These are phyloP conservation scores for zebrafish (Danio rerio) DNA, from an alignment of 2,113 vertebrate genomes.

Conservation along the genomic window DNA sequence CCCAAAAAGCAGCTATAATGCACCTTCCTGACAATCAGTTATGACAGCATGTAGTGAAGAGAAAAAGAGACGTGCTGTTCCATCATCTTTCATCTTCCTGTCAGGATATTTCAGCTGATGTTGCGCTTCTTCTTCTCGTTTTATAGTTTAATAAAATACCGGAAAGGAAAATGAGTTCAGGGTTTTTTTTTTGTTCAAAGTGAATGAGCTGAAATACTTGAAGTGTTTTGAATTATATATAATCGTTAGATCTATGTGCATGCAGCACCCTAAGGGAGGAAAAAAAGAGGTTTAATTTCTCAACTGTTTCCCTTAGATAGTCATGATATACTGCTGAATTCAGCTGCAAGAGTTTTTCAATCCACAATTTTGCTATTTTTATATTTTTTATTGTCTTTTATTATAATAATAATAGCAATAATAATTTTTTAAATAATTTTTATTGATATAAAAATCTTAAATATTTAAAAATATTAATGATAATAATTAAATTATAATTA, in stretches of 20 bases:
- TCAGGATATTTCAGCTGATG: constrained; percentile 22
- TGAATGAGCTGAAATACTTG: not conserved
- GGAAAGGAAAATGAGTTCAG: constrained; percentile 31
- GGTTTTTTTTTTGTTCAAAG: constrained; percentile 23
- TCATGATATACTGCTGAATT: not conserved
- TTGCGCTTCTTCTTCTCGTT: not conserved
- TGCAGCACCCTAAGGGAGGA: not conserved
- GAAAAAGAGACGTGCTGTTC: constrained; percentile 3
- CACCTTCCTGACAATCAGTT: constrained; percentile 41
- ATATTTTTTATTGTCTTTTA: not conserved
- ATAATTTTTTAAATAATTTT: too few species aligned
- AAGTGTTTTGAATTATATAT: constrained; percentile 21
- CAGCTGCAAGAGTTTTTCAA: not conserved
- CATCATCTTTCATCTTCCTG: constrained; percentile 27
- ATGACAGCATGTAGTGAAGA: not conserved
- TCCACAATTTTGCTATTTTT: not conserved
- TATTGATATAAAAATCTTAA: too few species aligned
- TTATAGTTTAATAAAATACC: constrained; percentile 10
- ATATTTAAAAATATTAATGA: too few species aligned
- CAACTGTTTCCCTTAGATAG: not conserved
- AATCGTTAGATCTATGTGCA: not conserved
- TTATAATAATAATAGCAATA: not conserved
- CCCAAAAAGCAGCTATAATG: constrained; percentile 16
- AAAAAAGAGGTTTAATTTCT: not conserved
- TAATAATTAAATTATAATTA: too few species aligned